phyloP scores from a whole-genome alignment of 2,888 invertebrate genomes.

The Bombylius discolor region DNA sequence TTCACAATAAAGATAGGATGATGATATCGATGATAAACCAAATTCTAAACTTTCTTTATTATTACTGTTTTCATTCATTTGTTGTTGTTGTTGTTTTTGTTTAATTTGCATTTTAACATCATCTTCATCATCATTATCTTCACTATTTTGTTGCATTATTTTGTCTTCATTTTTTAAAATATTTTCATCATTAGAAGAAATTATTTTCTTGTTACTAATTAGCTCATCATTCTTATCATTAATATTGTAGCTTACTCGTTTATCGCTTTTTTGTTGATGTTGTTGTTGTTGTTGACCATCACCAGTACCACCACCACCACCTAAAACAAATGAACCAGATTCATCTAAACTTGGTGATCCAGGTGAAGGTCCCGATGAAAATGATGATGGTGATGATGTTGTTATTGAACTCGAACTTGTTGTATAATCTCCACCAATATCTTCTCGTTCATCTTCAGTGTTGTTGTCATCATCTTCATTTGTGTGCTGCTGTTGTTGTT shows the following conservation, averaged over 20 bases:
- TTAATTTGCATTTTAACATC: background rate
- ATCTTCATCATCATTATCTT: background rate
- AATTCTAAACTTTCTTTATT: slow-evolving; percentile 14
- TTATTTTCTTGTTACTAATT: background rate
- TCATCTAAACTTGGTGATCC: slow-evolving; percentile 22
- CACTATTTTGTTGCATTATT: background rate
- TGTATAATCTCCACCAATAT: background rate
- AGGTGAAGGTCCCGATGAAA: slow-evolving; percentile 34
- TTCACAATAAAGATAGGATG: slow-evolving; percentile 10
- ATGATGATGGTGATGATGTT: slow-evolving; percentile 35
- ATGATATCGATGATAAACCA: slow-evolving; percentile 32
- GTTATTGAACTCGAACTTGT: slow-evolving; percentile 30
- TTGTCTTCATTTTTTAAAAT: background rate
- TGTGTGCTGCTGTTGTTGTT: background rate
- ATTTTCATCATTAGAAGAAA: no score
- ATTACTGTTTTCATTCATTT: background rate
- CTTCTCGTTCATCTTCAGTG: slow-evolving; percentile 2
- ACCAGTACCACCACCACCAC: background rate
- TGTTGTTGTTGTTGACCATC: no score
- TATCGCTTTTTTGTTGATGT: no score
- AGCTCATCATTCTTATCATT: background rate
- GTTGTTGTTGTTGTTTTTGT: background rate
- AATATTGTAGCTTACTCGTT: no score
- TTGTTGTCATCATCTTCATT: background rate
- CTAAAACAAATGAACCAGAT: slow-evolving; percentile 18